These are phyloP conservation scores for Diachasmimorpha longicaudata DNA, from an alignment of 1,140 invertebrate species.

Conservation along the genomic window DNA sequence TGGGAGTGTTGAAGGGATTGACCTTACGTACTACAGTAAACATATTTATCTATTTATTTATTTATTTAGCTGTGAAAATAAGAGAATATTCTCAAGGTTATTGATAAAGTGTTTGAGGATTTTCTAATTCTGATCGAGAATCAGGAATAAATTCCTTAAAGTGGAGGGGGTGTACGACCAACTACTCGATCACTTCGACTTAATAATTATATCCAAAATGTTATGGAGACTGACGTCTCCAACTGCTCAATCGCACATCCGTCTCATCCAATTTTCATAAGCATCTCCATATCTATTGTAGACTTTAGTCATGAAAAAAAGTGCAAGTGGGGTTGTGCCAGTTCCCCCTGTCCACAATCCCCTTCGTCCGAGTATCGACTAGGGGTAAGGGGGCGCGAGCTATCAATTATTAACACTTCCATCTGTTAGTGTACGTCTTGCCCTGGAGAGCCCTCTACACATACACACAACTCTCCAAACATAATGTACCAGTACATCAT, in stretches of 20 bases:
- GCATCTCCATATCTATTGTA: slow-evolving; percentile 7
- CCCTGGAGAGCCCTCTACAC: slow-evolving; percentile 15
- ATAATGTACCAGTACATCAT: slow-evolving; percentile 44
- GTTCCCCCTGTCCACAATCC: not conserved
- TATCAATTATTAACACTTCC: slow-evolving; percentile 59
- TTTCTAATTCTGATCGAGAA: too few species aligned
- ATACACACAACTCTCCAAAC: slow-evolving; percentile 21
- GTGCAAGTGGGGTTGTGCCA: not conserved
- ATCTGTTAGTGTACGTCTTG: slow-evolving; percentile 54
- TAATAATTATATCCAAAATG: not conserved
- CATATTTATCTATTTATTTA: too few species aligned
- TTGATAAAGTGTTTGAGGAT: too few species aligned
- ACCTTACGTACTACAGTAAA: too few species aligned
- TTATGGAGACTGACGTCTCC: not conserved
- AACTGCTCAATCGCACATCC: not conserved
- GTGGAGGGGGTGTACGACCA: too few species aligned
- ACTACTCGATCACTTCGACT: not conserved
- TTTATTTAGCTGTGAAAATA: too few species aligned
- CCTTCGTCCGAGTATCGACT: slow-evolving; percentile 13
- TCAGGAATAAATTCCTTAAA: too few species aligned
- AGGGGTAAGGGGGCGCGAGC: slow-evolving; percentile 47
- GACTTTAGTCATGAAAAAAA: not conserved
- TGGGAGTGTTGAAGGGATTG: too few species aligned
- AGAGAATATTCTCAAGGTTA: too few species aligned
- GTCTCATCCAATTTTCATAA: not conserved